phyloP scores from a whole-genome alignment of 2,797 vertebrate genomes.

The Sebastes flavidus region DNA sequence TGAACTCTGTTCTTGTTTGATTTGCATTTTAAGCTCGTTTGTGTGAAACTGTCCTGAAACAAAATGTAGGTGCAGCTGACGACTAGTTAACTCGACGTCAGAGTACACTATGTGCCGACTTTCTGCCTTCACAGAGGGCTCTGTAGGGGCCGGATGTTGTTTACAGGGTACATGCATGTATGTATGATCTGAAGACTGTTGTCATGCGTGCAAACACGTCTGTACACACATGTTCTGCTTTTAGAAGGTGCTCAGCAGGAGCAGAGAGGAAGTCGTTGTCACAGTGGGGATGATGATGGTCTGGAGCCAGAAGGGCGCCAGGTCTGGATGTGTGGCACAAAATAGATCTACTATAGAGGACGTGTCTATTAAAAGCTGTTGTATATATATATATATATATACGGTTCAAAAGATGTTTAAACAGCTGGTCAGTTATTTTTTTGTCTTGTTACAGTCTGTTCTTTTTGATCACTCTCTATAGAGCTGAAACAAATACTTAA shows the following conservation, averaged over 20 bases:
- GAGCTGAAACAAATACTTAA: not conserved
- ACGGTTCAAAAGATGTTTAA: not conserved
- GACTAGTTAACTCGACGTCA: not conserved
- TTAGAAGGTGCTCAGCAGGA: not conserved
- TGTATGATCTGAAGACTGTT: not conserved
- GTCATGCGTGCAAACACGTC: not conserved
- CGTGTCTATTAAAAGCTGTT: not conserved
- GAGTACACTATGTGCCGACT: too few relatives aligned
- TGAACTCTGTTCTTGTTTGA: not conserved
- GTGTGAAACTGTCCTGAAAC: not conserved
- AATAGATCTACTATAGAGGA: not conserved
- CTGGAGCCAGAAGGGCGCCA: not conserved
- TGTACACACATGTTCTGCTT: not conserved
- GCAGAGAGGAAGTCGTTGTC: slow-evolving; percentile 20
- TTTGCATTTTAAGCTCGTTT: not conserved
- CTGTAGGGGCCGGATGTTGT: slow-evolving; percentile 2
- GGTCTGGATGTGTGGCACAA: not conserved
- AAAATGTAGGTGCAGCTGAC: not conserved
- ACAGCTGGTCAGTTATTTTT: not conserved
- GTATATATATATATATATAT: too few relatives aligned
- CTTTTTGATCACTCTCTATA: not conserved
- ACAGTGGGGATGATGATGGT: slow-evolving; percentile 10
- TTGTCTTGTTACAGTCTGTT: not conserved
- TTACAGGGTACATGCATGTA: not conserved
- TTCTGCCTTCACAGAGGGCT: not conserved